These are phyloP conservation scores for Rostratula benghalensis DNA, from an alignment of 2,113 vertebrate genomes.

Conservation along the genomic window DNA sequence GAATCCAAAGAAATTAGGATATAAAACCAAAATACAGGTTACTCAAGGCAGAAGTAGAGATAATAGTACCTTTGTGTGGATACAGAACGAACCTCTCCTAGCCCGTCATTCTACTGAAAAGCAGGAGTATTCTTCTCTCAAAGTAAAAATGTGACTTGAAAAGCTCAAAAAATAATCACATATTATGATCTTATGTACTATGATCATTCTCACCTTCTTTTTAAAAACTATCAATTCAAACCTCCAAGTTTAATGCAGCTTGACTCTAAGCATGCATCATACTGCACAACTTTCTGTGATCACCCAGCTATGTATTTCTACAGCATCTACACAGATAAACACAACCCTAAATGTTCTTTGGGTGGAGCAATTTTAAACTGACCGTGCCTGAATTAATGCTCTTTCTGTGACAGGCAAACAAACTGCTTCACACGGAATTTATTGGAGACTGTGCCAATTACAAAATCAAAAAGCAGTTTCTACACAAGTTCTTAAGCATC, in stretches of 20 bases:
- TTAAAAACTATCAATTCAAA: not conserved
- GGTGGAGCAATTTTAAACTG: not conserved
- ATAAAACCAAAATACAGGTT: not conserved
- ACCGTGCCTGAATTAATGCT: not conserved
- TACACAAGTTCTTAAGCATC: not conserved
- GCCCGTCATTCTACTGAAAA: not conserved
- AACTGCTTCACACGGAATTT: not conserved
- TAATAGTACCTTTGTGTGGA: not conserved
- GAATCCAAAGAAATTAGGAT: not conserved
- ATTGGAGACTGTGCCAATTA: not conserved
- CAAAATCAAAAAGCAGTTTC: conserved; percentile 14
- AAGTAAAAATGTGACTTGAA: not conserved
- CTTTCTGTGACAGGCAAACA: not conserved
- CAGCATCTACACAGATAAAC: not conserved
- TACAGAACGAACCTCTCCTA: not conserved
- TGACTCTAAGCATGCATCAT: not conserved
- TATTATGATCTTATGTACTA: not conserved
- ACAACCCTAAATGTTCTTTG: not conserved
- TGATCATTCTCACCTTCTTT: not conserved
- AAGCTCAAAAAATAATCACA: not conserved
- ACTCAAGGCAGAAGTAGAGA: not conserved
- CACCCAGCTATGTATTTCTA: not conserved
- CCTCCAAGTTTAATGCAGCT: not conserved
- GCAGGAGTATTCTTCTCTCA: not conserved
- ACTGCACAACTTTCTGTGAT: not conserved